These are phyloP conservation scores for Antechinus flavipes DNA, from an alignment of 2,113 vertebrate genomes.

Conservation along the genomic window DNA sequence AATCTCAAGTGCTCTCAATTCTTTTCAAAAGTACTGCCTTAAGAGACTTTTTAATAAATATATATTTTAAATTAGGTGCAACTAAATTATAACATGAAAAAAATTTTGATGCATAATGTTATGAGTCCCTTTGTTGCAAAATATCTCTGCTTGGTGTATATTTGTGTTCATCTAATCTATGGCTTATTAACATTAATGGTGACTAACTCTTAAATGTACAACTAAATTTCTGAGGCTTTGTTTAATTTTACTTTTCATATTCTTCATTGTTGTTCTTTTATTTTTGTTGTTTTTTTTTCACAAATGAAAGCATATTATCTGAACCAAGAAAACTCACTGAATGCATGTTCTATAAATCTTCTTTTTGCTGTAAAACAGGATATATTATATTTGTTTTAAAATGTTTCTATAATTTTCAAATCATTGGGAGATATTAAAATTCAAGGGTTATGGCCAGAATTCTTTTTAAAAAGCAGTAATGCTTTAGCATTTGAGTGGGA, in stretches of 20 bases:
- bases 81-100: not conserved
- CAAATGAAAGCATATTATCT: not conserved
- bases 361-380: not conserved
- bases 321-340: conserved; percentile 16
- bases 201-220: not conserved
- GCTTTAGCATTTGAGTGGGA: conserved; percentile 75
- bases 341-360: conserved; percentile 9
- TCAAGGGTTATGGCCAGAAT: conserved; percentile 79
- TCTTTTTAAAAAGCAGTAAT: conserved; percentile 76
- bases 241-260: not conserved
- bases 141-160: not conserved
- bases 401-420: conserved; percentile 73
- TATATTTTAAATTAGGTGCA: conserved; percentile 21
- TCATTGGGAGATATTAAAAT: conserved; percentile 78
- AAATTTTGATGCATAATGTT: conserved; percentile 13
- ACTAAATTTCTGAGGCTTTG: not conserved
- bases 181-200: not conserved
- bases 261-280: not conserved
- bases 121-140: not conserved
- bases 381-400: conserved; percentile 69
- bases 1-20: conserved; percentile 39
- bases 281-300: not conserved
- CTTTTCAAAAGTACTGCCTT: conserved; percentile 53
- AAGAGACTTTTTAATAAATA: conserved; percentile 9
- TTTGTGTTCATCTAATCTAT: not conserved